phyloP scores from a whole-genome alignment of 2,888 invertebrate genomes.

The Apamea epomidion region DNA sequence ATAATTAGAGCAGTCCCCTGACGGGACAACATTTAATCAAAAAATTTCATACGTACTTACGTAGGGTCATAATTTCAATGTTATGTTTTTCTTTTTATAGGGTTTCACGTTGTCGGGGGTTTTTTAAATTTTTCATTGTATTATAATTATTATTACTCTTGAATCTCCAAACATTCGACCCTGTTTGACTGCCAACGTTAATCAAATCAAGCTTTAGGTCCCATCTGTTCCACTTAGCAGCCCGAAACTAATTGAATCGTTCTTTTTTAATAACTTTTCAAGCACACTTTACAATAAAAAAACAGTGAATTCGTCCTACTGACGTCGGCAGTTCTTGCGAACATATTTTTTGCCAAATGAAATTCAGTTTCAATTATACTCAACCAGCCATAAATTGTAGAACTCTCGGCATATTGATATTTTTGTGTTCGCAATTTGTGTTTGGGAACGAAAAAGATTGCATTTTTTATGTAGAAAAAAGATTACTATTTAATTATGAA shows the following conservation, averaged over 20 bases:
- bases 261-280: constrained; percentile 47
- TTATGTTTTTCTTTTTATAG: no score
- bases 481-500: constrained; percentile 12
- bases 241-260: constrained; percentile 50
- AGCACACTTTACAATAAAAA: constrained; percentile 36
- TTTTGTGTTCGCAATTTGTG: constrained; percentile 41
- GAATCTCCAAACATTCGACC: background rate
- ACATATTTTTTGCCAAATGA: constrained; percentile 63
- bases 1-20: no score
- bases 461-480: constrained; percentile 1
- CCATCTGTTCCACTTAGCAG: constrained; percentile 24
- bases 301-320: constrained; percentile 41
- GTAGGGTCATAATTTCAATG: no score
- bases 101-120: no score
- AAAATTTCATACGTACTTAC: no score
- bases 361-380: constrained; percentile 66
- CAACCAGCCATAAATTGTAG: constrained; percentile 56
- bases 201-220: constrained; percentile 11
- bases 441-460: constrained; percentile 26
- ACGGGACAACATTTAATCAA: no score
- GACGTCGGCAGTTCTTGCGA: constrained; percentile 52
- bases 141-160: background rate
- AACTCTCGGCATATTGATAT: constrained; percentile 38
- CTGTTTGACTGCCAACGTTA: background rate
- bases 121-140: no score